phyloP scores from a whole-genome alignment of 2,113 vertebrate species.

The Ptychochromis oligacanthus region DNA sequence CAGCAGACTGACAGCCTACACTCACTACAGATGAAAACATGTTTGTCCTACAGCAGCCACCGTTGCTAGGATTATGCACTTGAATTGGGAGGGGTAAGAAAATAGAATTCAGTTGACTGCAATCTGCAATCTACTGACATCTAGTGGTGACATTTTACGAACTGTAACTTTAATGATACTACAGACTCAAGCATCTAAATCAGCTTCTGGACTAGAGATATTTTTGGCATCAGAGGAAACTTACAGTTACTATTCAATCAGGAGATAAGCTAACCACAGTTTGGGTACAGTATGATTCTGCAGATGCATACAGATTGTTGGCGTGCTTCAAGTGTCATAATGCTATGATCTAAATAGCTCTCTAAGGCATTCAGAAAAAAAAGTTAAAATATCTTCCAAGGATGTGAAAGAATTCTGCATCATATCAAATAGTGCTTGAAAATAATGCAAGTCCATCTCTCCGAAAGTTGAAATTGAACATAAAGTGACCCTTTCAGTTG shows the following conservation, averaged over 20 bases:
- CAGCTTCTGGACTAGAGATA: neutral
- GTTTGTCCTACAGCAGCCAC: too few species aligned
- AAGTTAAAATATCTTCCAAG: neutral
- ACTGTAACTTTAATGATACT: too few species aligned
- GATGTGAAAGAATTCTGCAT: neutral
- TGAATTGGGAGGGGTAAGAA: too few species aligned
- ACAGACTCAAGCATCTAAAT: neutral
- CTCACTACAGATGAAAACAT: too few species aligned
- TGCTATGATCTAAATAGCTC: neutral
- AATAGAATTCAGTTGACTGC: too few species aligned
- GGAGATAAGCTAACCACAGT: neutral
- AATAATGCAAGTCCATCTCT: neutral
- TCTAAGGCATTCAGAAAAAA: too few species aligned
- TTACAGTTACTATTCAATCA: neutral
- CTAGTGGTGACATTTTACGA: too few species aligned
- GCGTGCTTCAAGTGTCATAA: neutral
- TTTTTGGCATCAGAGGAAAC: neutral
- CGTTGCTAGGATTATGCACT: too few species aligned
- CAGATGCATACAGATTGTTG: neutral
- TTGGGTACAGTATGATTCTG: neutral
- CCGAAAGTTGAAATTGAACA: too few species aligned
- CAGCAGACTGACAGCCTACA: too few species aligned
- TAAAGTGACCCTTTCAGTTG: too few species aligned
- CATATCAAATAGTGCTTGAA: neutral
- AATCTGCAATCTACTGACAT: too few species aligned